Conservation (phyloP, 53 echinoderm and acorn worm species). For the Arbacia lixula region DNA sequence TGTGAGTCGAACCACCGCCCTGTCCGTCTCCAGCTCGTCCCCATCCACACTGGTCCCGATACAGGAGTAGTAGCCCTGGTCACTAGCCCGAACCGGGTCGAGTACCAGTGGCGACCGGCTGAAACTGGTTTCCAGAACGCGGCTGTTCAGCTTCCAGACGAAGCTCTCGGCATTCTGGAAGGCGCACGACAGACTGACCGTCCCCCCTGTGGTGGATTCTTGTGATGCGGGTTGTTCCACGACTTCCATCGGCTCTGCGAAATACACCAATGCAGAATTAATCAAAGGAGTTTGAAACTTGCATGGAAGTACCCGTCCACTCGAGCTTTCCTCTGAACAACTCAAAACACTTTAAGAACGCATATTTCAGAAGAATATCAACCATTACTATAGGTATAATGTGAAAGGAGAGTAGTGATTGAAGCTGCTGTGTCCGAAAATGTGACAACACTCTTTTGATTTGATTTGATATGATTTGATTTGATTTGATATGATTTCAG, state of each 20-base stretch:
- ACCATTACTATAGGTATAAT: too few species aligned
- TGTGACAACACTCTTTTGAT: too few species aligned
- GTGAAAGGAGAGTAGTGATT: too few species aligned
- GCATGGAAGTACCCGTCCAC: too few species aligned
- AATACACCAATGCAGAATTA: not conserved
- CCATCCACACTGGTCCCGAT: constrained; percentile 48
- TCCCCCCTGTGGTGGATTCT: not conserved
- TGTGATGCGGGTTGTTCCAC: constrained; percentile 23
- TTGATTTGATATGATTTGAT: too few species aligned
- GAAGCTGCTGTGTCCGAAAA: too few species aligned
- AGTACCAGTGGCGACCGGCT: constrained; percentile 55
- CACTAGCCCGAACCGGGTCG: not conserved
- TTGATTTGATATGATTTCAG: too few species aligned
- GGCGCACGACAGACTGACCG: constrained; percentile 27
- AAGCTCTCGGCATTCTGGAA: constrained; percentile 69
- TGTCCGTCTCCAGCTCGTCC: constrained; percentile 24
- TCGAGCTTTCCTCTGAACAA: too few species aligned
- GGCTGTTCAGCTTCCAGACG: constrained; percentile 54
- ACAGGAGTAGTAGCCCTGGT: constrained; percentile 65
- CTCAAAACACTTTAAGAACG: too few species aligned
- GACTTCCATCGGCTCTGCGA: constrained; percentile 22
- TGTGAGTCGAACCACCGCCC: constrained; percentile 42
- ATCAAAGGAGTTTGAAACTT: too few species aligned
- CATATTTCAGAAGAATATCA: too few species aligned
- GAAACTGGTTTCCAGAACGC: not conserved